Conservation (phyloP, 2,888 invertebrate species). For the Aporophyla lueneburgensis region DNA sequence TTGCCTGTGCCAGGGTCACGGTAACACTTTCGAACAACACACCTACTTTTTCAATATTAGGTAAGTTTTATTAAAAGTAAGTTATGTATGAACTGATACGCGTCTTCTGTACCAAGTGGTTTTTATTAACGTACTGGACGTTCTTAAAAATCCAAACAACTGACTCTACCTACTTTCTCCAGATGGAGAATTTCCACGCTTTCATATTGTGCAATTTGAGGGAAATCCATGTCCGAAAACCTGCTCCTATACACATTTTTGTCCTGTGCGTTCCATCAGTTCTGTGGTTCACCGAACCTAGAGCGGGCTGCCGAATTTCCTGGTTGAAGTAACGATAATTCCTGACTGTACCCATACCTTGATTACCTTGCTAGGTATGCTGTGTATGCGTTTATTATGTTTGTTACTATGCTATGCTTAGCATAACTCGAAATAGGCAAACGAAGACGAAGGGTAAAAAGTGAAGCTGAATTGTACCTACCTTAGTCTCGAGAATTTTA, state of each 20-base stretch:
- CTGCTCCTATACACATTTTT: not conserved
- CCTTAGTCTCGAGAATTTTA: slow-evolving; percentile 82
- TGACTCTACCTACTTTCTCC: not conserved
- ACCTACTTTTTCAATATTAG: not conserved
- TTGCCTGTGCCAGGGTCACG: too few relatives aligned
- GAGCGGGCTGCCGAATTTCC: not conserved
- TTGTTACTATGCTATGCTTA: not conserved
- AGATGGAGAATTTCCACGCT: not conserved
- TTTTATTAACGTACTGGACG: not conserved
- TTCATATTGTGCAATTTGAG: not conserved
- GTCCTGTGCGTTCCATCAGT: not conserved
- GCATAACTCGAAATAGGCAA: not conserved
- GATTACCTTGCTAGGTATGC: not conserved
- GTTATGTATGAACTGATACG: not conserved
- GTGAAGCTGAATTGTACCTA: slow-evolving; percentile 50
- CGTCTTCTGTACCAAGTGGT: too few relatives aligned
- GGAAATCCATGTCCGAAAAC: not conserved
- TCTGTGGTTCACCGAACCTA: not conserved
- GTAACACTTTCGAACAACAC: too few relatives aligned
- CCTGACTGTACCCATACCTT: not conserved
- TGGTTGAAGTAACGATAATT: not conserved
- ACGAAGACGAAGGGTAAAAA: not conserved
- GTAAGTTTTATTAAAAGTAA: not conserved
- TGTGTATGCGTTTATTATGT: not conserved
- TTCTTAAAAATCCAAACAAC: not conserved